These are phyloP conservation scores for Tichodroma muraria DNA, from an alignment of 2,113 vertebrate genomes.

Conservation along the genomic window DNA sequence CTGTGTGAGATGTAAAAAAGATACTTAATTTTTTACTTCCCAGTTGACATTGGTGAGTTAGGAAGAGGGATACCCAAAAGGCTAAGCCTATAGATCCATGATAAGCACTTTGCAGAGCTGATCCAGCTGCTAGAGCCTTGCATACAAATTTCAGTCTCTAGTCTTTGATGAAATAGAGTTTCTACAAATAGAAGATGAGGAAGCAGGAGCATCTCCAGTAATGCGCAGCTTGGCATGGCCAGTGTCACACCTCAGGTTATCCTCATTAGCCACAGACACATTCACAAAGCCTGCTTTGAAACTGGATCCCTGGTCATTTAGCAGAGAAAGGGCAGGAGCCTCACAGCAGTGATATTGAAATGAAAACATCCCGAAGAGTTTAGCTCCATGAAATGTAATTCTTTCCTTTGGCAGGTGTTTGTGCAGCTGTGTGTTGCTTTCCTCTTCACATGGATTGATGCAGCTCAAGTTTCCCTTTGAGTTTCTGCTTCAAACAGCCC, in stretches of 20 bases:
- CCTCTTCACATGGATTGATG: neutral
- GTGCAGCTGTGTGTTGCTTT: neutral
- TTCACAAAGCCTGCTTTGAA: slow-evolving; percentile 37
- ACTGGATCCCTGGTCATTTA: slow-evolving; percentile 7
- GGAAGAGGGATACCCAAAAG: neutral
- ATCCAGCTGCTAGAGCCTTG: neutral
- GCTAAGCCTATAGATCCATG: neutral
- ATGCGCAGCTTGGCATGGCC: slow-evolving; percentile 1
- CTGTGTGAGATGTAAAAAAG: neutral
- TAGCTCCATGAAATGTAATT: slow-evolving; percentile 42
- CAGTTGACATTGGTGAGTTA: neutral
- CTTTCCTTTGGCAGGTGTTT: slow-evolving; percentile 15
- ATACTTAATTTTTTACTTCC: neutral
- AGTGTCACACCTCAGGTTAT: slow-evolving; percentile 11
- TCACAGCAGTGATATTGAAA: slow-evolving; percentile 1
- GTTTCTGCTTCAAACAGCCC: slow-evolving; percentile 11
- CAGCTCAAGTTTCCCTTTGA: slow-evolving; percentile 5
- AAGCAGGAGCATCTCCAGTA: neutral
- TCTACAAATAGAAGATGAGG: neutral
- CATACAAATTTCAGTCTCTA: neutral
- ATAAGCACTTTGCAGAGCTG: neutral
- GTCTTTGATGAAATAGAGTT: neutral
- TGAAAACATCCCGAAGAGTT: slow-evolving; percentile 7
- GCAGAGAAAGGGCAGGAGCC: slow-evolving; percentile 3
- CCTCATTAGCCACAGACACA: slow-evolving; percentile 34